Conservation (phyloP, 35 echinoderm and acorn worm genomes). For the Stichopus chloronotus region DNA sequence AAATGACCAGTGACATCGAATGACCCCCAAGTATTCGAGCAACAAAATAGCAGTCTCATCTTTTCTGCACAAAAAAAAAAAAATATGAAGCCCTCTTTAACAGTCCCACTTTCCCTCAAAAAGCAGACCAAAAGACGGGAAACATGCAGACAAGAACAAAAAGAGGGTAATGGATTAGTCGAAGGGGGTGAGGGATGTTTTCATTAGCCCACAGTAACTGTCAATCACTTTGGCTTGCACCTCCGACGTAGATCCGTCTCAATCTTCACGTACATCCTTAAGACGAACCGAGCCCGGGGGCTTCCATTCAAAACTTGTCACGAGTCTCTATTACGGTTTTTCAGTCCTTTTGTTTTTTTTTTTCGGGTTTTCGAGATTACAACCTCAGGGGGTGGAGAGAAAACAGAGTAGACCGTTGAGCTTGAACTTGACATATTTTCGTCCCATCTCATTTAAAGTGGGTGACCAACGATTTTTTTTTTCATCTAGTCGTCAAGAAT, state of each 20-base stretch:
- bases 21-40: too few relatives aligned
- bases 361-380: not conserved
- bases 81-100: too few relatives aligned
- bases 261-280: conserved; percentile 17
- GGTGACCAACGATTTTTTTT: too few relatives aligned
- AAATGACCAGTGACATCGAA: too few relatives aligned
- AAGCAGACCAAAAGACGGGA: too few relatives aligned
- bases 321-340: conserved; percentile 7
- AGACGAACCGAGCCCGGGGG: conserved; percentile 15
- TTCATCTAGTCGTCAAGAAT: too few relatives aligned
- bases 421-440: conserved; percentile 47
- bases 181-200: conserved; percentile 42
- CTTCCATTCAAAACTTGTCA: conserved; percentile 10
- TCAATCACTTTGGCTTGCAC: conserved; percentile 21
- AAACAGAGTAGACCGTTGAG: not conserved
- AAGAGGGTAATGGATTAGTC: conserved; percentile 38
- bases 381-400: not conserved
- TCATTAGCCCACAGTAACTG: conserved; percentile 45
- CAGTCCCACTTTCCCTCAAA: too few relatives aligned
- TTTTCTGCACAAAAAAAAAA: too few relatives aligned
- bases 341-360: not conserved
- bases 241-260: not conserved
- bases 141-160: not conserved
- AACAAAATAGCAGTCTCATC: too few relatives aligned
- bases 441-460: not conserved